Percentiles rank a stretch among this genome's conserved stretches.
These are phyloP conservation scores for Drosophila murphyi DNA, from an alignment of 1,140 invertebrate species.

Conservation along the genomic window DNA sequence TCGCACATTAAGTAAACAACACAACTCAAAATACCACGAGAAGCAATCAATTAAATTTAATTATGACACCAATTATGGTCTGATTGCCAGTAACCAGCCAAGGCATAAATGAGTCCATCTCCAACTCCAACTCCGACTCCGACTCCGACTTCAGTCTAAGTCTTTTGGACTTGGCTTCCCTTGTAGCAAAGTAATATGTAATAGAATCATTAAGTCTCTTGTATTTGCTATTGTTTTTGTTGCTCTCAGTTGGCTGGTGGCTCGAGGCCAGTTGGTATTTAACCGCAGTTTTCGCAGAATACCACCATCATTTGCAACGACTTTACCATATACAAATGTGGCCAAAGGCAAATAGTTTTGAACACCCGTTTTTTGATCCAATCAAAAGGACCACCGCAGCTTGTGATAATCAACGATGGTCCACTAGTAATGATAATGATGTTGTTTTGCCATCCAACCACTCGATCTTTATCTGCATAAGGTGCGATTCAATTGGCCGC, in stretches of 20 bases:
- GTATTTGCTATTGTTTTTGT: neutral
- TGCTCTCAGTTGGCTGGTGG: neutral
- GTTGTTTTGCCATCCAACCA: neutral
- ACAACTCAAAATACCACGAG: constrained; percentile 19
- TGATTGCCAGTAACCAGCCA: constrained; percentile 59
- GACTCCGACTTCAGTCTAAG: neutral
- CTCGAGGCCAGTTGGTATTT: constrained; percentile 30
- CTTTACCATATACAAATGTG: constrained; percentile 19
- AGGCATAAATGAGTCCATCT: constrained; percentile 46
- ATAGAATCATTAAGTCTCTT: constrained; percentile 73
- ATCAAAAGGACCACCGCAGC: constrained; percentile 30
- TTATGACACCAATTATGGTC: constrained; percentile 81
- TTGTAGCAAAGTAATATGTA: constrained; percentile 32
- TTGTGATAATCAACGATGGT: constrained; percentile 8
- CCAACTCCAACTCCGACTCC: neutral
- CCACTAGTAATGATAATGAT: constrained; percentile 8
- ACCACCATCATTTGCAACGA: constrained; percentile 42
- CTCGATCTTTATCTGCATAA: constrained; percentile 66
- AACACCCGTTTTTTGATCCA: constrained; percentile 45
- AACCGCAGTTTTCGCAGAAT: constrained; percentile 51
- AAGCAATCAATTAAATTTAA: constrained; percentile 81
- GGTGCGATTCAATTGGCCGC: constrained; percentile 63
- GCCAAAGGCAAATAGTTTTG: constrained; percentile 61
- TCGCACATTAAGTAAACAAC: constrained; percentile 8
- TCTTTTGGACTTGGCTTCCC: constrained; percentile 1